Conservation (phyloP, 1,140 invertebrate species). For the Drosophila hydei region DNA sequence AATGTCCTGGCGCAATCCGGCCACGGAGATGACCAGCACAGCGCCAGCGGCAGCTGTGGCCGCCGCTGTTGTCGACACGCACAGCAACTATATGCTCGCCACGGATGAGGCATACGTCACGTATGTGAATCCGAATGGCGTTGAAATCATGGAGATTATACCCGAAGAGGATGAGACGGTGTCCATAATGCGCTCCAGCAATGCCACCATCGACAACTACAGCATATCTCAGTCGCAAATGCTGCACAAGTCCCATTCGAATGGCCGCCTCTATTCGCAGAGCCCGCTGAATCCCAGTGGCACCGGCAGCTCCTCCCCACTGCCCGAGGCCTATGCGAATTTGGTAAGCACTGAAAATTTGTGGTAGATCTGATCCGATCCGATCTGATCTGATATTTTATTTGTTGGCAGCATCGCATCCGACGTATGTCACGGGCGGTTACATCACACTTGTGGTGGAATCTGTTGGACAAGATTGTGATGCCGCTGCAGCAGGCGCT, state of each 20-base stretch:
- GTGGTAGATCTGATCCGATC: neutral
- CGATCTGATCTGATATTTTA: neutral
- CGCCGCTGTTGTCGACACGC: constrained; percentile 70
- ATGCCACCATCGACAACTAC: constrained; percentile 78
- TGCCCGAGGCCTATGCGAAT: constrained; percentile 57
- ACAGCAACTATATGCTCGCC: constrained; percentile 76
- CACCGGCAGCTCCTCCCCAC: constrained; percentile 59
- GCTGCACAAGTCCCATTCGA: constrained; percentile 68
- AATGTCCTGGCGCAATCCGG: constrained; percentile 66
- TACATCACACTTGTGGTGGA: constrained; percentile 71
- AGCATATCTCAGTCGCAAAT: constrained; percentile 61
- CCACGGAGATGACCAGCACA: constrained; percentile 26
- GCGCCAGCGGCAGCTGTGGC: constrained; percentile 48
- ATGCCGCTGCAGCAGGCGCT: constrained; percentile 74
- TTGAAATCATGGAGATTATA: constrained; percentile 83
- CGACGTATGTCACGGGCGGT: constrained; percentile 72
- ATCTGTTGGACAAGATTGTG: constrained; percentile 76
- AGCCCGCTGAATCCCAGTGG: constrained; percentile 30
- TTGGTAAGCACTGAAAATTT: constrained; percentile 68
- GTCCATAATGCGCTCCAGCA: constrained; percentile 78
- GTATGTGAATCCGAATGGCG: constrained; percentile 81
- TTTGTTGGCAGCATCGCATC: constrained; percentile 55
- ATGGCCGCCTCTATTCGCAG: constrained; percentile 56
- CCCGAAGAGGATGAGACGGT: constrained; percentile 81
- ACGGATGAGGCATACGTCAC: constrained; percentile 80